Evolutionary conservation across 2,797 vertebrate genomes (phyloP), one percentile per base, ranked within the genome.

Genomic region (Darevskia nairensis): DNA sequence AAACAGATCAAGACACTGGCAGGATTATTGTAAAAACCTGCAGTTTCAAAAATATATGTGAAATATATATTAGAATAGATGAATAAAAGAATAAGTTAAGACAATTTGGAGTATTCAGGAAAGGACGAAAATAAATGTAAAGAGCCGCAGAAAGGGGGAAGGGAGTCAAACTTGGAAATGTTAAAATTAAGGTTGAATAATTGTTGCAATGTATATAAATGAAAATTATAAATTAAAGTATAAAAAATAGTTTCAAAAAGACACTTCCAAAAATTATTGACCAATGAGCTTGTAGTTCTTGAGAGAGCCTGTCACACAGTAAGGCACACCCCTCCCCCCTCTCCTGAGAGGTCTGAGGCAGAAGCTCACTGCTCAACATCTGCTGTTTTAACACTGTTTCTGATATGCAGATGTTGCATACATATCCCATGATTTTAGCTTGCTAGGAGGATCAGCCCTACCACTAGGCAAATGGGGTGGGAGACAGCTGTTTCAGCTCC

Each of bases 371-470:
- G n/a, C 35, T 50, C 68, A 72, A n/a, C 29, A 83, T 6, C 13
- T 72, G n/a, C 41, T 50, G 44, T 50, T 83, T 27, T n/a, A 69
- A 68, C 64, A 3, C 64, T 29, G 64, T 41, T 82, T 46, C 39
- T 82, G 39, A 8, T 39, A 4, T 74, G 32, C 74, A 76, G 10
- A 17, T 25, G 50, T 32, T 39, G 71, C 25, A 68, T 68, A 61
- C 27, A 32, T 69, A 50, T 35, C 59, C 41, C 59, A 82, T 15
- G 32, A 32, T 59, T 79, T 91, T 89, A 50, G 80, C 35, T 46
- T 85, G 76, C 32, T 35, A 5, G 32, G 32, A 35, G 35, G 35
- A 35, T 35, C 2, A 35, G 35, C 35, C 35, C 35, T 35, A 35
- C 35, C 35, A 35, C 35, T 35, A 74, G 71, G 17, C 72, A 74